These are phyloP conservation scores for Dryocosmus kuriphilus DNA, from an alignment of 2,888 invertebrate species.

Conservation along the genomic window DNA sequence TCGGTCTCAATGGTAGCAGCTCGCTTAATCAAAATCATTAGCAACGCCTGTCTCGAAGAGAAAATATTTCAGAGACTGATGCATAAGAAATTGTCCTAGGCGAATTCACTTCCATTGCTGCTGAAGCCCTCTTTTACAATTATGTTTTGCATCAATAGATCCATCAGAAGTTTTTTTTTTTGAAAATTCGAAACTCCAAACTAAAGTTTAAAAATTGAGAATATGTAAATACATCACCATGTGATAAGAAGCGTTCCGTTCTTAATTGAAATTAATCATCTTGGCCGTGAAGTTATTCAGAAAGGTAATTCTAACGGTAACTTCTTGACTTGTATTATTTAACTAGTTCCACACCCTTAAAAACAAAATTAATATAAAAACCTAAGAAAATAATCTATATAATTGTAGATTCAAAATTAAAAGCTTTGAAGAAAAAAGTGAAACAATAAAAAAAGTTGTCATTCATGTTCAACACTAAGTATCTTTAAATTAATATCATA, in stretches of 20 bases:
- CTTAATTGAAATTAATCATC: not conserved
- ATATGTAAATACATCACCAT: not conserved
- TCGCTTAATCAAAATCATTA: constrained; percentile 13
- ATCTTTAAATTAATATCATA: too few species aligned
- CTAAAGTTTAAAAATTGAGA: too few species aligned
- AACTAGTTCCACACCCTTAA: not conserved
- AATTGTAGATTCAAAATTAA: too few species aligned
- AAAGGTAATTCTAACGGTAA: not conserved
- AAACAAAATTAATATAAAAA: not conserved
- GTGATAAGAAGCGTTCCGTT: not conserved
- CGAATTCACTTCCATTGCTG: too few species aligned
- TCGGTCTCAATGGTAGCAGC: not conserved
- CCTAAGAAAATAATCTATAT: too few species aligned
- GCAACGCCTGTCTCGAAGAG: not conserved
- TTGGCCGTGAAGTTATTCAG: not conserved
- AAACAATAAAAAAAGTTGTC: too few species aligned
- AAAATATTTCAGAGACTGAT: not conserved
- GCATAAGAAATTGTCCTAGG: not conserved
- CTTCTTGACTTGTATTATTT: not conserved
- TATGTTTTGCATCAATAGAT: too few species aligned
- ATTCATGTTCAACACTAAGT: too few species aligned
- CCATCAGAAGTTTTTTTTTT: too few species aligned
- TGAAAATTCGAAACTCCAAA: too few species aligned
- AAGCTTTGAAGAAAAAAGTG: too few species aligned
- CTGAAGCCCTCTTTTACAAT: not conserved